Evolutionary conservation across 2,113 vertebrate genomes (phyloP).

Genomic region (Oncorhynchus masou): DNA sequence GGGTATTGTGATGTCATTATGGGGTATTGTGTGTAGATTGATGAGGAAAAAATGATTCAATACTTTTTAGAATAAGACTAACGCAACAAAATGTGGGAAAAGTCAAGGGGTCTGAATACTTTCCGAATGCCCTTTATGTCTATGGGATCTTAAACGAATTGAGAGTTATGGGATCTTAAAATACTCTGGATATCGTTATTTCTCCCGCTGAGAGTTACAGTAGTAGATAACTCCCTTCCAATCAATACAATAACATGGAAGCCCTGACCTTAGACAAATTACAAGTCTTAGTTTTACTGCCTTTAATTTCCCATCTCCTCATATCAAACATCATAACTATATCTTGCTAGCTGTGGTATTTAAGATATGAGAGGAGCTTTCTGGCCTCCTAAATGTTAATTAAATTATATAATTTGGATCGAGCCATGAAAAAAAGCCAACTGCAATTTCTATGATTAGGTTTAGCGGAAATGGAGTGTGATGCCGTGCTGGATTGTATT

Average conservation of each 20-base stretch:
- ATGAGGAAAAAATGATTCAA: no score
- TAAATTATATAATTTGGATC: constrained; percentile 53
- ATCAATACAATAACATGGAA: no score
- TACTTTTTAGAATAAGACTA: no score
- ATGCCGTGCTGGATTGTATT: constrained; percentile 32
- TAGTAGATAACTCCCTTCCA: no score
- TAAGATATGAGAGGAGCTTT: constrained; percentile 29
- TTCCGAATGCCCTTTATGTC: background rate
- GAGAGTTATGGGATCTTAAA: no score
- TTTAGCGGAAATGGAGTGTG: constrained; percentile 30
- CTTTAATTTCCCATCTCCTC: constrained; percentile 22
- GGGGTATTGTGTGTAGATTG: no score
- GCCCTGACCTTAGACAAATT: constrained; percentile 23
- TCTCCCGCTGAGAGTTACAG: no score
- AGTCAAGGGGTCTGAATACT: no score
- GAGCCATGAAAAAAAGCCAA: constrained; percentile 31
- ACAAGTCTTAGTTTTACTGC: constrained; percentile 7
- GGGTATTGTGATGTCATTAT: no score
- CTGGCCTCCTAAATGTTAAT: constrained; percentile 53
- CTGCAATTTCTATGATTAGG: constrained; percentile 37
- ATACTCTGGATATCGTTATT: no score
- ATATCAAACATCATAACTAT: constrained; percentile 22
- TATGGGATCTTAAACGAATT: no score
- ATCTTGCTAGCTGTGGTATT: constrained; percentile 21
- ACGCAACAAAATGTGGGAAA: no score